Evolutionary conservation across 2,888 invertebrate species (phyloP), one percentile per base, ranked within the genome.

Genomic region (Hipparchia semele): DNA sequence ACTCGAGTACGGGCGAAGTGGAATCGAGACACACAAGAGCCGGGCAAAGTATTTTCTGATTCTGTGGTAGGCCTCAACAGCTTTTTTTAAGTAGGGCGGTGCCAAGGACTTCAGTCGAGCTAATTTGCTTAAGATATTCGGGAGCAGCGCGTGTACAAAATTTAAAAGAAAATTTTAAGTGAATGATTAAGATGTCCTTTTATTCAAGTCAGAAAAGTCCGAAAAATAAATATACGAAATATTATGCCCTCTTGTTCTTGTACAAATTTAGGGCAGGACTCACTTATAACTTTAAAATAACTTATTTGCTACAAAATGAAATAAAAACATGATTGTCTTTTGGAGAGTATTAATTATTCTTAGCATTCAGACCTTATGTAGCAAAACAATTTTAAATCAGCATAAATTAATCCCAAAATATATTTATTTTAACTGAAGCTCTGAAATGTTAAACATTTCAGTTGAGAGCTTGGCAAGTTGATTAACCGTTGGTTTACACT

Each of bases 401-500:
- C 56, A 7, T 13, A n/a, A 23, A 13, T 58, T 58, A 23, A 23
- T 23, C 39, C 39, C 39, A 39, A 39, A 39, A 39, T 2, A 39
- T 5, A 39, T 39, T 39, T 8, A 23, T 58, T 23, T 58, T n/a
- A n/a, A 45, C 39, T 39, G 39, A 39, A 39, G 39, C 10, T 33
- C 10, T 6, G 33, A 13, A 49, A 13, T 10, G 46, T n/a, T 13
- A 13, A 51, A 7, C 12, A 65, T 65, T 67, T 67, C 10, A 66
- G 10, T n/a, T 54, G 13, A 58, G 70, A 59, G 46, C 53, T 23
- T 13, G 68, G 60, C 60, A 66, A 56, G 45, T 66, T 13, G 51
- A 67, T 69, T 65, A 68, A 60, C 54, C 12, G 62, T 58, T 1
- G 49, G 49, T 12, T 6, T 46, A 67, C 13, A 68, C 46, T 72